Evolutionary conservation across 2,888 invertebrate species (phyloP).

Genomic region (Sphecodes monilicornis): DNA sequence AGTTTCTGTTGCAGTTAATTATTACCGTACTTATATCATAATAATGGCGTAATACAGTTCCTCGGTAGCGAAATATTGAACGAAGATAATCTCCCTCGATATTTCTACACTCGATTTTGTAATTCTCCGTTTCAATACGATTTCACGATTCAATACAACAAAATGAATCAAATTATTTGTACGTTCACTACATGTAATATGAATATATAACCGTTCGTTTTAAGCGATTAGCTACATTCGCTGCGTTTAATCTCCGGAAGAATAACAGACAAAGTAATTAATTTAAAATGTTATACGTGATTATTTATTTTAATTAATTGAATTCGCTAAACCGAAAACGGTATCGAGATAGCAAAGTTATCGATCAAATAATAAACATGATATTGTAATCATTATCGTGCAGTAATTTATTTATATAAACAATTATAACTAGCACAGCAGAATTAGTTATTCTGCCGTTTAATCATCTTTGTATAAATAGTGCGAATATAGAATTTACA

Average conservation of each 20-base stretch:
- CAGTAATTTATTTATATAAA: background rate
- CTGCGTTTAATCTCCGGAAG: background rate
- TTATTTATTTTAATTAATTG: background rate
- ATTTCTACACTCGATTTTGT: background rate
- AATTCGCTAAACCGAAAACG: background rate
- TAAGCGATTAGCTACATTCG: background rate
- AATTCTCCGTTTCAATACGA: background rate
- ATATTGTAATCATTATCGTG: background rate
- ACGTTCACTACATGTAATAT: background rate
- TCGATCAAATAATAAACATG: background rate
- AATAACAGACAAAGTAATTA: background rate
- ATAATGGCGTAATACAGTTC: constrained; percentile 19
- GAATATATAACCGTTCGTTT: background rate
- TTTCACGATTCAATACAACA: background rate
- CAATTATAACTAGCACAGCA: background rate
- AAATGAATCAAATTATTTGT: background rate
- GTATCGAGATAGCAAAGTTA: background rate
- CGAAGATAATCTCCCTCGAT: background rate
- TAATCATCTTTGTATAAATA: background rate
- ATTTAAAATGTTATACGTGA: background rate
- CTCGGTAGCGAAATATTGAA: constrained; percentile 1
- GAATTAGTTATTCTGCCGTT: background rate
- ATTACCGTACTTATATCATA: constrained; percentile 15
- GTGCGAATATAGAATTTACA: too few species aligned
- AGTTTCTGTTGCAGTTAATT: constrained; percentile 25